Evolutionary conservation across 2,888 invertebrate species (phyloP).

Genomic region (Nephrotoma flavescens): DNA sequence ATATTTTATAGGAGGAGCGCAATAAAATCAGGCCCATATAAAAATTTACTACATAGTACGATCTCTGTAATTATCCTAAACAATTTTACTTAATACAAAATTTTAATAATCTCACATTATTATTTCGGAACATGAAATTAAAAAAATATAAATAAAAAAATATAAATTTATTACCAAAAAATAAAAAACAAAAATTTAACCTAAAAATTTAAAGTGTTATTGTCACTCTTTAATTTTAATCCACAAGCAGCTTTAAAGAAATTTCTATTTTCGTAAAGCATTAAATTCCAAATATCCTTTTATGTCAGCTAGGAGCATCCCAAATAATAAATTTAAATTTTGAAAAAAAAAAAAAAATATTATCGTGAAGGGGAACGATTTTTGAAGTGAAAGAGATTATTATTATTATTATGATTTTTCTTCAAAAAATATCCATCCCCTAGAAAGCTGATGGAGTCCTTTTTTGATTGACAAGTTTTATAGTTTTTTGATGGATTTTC

Average conservation of each 20-base stretch:
- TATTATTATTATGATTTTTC: background rate
- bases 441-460: background rate
- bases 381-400: background rate
- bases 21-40: background rate
- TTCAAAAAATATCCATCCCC: background rate
- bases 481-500: background rate
- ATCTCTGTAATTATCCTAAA: background rate
- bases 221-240: background rate
- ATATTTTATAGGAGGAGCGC: background rate
- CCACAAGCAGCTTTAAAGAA: background rate
- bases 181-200: background rate
- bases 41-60: background rate
- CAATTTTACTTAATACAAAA: background rate
- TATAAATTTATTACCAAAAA: background rate
- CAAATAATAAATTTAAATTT: background rate
- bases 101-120: background rate
- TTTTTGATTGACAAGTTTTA: background rate
- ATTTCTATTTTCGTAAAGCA: background rate
- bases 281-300: background rate
- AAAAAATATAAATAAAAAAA: background rate
- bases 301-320: background rate
- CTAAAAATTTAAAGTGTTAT: background rate
- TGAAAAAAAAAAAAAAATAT: background rate
- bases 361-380: background rate
- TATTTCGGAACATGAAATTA: background rate